Evolutionary conservation across 2,888 invertebrate species (phyloP), one percentile per base, ranked within the genome.

Genomic region (Protodeltote pygarga): DNA sequence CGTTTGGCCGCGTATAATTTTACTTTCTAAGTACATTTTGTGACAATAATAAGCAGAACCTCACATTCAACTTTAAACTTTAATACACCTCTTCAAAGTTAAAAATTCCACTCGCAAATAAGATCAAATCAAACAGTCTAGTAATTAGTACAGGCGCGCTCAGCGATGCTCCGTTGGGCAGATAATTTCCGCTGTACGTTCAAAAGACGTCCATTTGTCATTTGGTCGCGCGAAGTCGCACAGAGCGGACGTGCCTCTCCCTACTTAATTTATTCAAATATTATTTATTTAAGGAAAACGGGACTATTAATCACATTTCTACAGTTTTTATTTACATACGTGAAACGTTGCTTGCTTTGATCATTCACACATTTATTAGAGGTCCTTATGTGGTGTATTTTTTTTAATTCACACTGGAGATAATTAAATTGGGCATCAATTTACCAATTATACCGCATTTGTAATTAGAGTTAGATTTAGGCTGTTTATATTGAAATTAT

Each of bases 281-380:
- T 89, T 92, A 91, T 92, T 92, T 92, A 91, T 92, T 88, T 90
- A 90, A 85, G 88, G 92, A 89, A 89, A 88, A 88, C 88, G 83
- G 74, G 85, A 81, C 87, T 83, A 89, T 92, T 91, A 91, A 92
- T 92, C 91, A 92, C 89, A 85, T 84, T 82, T 87, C 84, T 83
- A 82, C 81, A 83, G 83, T 85, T 90, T 89, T 91, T 90, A 90
- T 91, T 92, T 89, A 91, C 77, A 73, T 81, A 71, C 71, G 79
- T 74, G 78, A 83, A 81, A 82, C 83, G 79, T 75, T 78, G 77
- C 79, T 72, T 69, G 64, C 88, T 90, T 90, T 88, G 89, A 88
- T 89, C 85, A 79, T 76, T 79, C 78, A 73, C 77, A 83, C 71
- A 79, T 85, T 85, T 84, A 84, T 87, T 81, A 80, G 73, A 73